Base-by-base conservation (phyloP, 92 coral and sea anemone genomes). In the Porites lobata region DNA sequence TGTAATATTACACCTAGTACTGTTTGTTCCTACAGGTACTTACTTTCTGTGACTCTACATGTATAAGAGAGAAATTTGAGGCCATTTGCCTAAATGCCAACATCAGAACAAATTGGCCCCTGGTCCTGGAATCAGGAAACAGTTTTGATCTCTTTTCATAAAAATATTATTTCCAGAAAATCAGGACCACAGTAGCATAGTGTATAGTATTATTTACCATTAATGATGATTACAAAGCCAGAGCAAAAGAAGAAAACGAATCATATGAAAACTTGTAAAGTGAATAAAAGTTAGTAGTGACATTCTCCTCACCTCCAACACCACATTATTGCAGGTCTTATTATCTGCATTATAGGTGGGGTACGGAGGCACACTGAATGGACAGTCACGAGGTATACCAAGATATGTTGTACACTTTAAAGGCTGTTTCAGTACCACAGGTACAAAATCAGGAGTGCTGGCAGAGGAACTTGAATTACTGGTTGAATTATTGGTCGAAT, bases 291-390 rank as follows among this genome's bases (percentile, higher is more conserved):
- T 10, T 56, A 11, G 13, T 14, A 11, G 15, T 56, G 15, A 56
- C 15, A 56, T 56, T 56, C 12, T 15, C 19, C 78, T 86, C 54
- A 97, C 99, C 99, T 97, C 97, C 65, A 92, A 56, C 38, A 88
- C 97, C 78, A 96, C 95, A 85, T 97, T 94, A 75, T 79, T 90
- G 72, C 99, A 97, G 2, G 85, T 92, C 81, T 94, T 94, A 67
- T 86, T 94, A 20, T 50, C 81, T 7, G 71, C 83, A 79, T 93
- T 93, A 68, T 92, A 97, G 8, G 72, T 51, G 21, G 99, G 98
- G 54, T 89, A 72, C 9, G 98, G 96, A 12, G 98, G 98, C 50
- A 32, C 65, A 21, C 38, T 19, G 65, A 96, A 95, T 43, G 91
- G 81, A 82, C 99, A 97, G 13, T 53, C 72, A 21, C 65, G 86